These are phyloP conservation scores for Etheostoma nigrum DNA, from an alignment of 2,797 vertebrate genomes.

Conservation along the genomic window DNA sequence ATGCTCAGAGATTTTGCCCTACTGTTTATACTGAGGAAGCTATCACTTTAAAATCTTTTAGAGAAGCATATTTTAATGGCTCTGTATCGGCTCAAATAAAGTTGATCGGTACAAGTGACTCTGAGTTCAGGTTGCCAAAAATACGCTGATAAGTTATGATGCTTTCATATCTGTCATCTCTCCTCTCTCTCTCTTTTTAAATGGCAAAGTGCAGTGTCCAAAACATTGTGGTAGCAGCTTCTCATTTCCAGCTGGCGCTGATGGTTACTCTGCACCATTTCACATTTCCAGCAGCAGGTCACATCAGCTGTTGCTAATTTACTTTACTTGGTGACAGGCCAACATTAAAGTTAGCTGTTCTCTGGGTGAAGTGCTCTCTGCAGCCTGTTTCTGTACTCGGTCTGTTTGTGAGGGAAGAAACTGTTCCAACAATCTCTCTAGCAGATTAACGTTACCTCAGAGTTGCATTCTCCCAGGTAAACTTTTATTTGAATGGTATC, in stretches of 20 bases:
- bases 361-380: background rate
- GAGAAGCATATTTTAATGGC: background rate
- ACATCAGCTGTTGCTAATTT: slow-evolving; percentile 15
- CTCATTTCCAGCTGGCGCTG: slow-evolving; percentile 12
- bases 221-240: slow-evolving; percentile 2
- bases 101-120: background rate
- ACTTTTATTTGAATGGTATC: background rate
- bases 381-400: background rate
- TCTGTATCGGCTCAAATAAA: background rate
- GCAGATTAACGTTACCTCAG: background rate
- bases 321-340: background rate
- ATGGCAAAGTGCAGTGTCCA: background rate
- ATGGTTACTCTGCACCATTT: background rate
- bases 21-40: background rate
- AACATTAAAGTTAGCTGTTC: background rate
- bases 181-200: background rate
- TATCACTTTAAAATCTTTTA: background rate
- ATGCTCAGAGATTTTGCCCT: background rate
- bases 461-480: background rate
- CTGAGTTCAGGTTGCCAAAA: background rate
- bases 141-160: background rate
- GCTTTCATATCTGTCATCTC: background rate
- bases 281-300: slow-evolving; percentile 1
- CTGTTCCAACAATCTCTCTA: background rate
- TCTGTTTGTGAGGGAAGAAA: background rate